These are phyloP conservation scores for Heliconius hewitsoni DNA, from an alignment of 1,140 invertebrate species.

Conservation along the genomic window DNA sequence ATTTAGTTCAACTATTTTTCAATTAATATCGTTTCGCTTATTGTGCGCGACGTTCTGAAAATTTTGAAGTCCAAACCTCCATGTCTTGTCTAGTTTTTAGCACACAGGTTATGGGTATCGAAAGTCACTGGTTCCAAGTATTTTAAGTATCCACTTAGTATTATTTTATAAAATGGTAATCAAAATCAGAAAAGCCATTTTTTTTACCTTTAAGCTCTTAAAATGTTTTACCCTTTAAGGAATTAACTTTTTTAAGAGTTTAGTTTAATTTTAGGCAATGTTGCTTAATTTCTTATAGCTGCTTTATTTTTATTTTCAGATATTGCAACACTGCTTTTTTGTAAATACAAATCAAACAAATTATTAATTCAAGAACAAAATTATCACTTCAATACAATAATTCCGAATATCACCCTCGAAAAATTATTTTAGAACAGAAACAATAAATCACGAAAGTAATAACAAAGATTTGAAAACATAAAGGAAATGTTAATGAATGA, in stretches of 20 bases:
- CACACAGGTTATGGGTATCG: no score
- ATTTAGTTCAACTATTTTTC: no score
- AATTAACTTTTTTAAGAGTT: neutral
- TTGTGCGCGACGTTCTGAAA: no score
- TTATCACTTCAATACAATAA: neutral
- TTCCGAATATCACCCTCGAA: neutral
- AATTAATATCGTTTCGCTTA: no score
- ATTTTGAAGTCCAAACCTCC: no score
- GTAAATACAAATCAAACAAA: no score
- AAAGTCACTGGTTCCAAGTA: neutral
- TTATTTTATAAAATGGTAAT: neutral
- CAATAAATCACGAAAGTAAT: slow-evolving; percentile 8
- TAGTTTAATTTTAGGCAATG: no score
- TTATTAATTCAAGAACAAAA: neutral
- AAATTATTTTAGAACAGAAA: neutral
- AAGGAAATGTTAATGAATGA: slow-evolving; percentile 12
- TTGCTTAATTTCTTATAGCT: no score
- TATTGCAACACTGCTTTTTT: no score
- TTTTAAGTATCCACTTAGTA: neutral
- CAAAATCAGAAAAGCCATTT: neutral
- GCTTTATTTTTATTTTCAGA: no score
- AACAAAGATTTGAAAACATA: slow-evolving; percentile 4
- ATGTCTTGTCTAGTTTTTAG: no score
- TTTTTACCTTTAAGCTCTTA: neutral
- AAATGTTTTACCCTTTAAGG: neutral